Conservation (phyloP, 2,797 vertebrate genomes). For the Semaprochilodus insignis region DNA sequence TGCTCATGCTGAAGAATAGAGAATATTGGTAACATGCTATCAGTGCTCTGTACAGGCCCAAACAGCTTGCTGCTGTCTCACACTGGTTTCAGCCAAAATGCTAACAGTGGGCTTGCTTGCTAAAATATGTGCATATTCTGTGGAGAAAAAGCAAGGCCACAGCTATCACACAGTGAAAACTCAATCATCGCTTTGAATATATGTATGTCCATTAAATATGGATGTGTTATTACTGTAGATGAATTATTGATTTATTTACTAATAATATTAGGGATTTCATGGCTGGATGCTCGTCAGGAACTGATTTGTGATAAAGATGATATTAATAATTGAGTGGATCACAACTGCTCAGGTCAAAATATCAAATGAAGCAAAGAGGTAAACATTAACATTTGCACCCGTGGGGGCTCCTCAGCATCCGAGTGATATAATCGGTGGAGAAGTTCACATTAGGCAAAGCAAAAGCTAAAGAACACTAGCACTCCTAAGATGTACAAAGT, state of each 20-base stretch:
- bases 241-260: conserved; percentile 60
- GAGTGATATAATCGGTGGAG: not conserved
- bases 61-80: conserved; percentile 12
- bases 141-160: conserved; percentile 35
- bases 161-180: conserved; percentile 25
- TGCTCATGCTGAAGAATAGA: not conserved
- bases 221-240: conserved; percentile 53
- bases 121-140: conserved; percentile 55
- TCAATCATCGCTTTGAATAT: conserved; percentile 47
- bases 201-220: conserved; percentile 53
- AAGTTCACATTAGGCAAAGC: conserved; percentile 18
- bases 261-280: conserved; percentile 56
- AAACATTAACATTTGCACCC: conserved; percentile 46
- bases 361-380: conserved; percentile 46
- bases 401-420: conserved; percentile 13
- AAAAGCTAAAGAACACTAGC: not conserved
- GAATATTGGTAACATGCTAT: not conserved
- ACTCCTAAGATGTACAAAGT: not conserved
- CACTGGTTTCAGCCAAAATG: conserved; percentile 28
- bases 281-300: conserved; percentile 43
- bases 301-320: conserved; percentile 47
- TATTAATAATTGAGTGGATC: conserved; percentile 53
- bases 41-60: not conserved
- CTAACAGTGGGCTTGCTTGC: conserved; percentile 39
- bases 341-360: conserved; percentile 52